phyloP scores from a whole-genome alignment of 2,888 invertebrate species.

The Seladonia tumulorum region DNA sequence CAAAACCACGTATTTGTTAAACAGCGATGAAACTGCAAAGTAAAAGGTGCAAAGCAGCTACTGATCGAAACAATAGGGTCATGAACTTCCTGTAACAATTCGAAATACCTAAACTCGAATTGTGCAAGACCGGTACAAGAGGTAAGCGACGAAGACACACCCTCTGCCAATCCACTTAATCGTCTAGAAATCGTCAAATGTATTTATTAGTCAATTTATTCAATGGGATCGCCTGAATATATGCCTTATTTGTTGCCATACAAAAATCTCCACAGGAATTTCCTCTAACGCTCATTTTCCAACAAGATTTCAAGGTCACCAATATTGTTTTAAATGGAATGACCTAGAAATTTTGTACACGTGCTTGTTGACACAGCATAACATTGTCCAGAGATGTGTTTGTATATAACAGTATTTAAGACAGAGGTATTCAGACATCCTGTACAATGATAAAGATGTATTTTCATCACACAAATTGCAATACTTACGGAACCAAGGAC shows the following conservation, averaged over 20 bases:
- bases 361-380: too few relatives aligned
- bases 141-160: constrained; percentile 86
- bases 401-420: not conserved
- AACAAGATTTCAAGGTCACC: too few relatives aligned
- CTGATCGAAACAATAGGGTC: not conserved
- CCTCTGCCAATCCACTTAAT: constrained; percentile 89
- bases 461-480: not conserved
- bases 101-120: constrained; percentile 88
- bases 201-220: constrained; percentile 15
- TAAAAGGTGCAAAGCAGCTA: constrained; percentile 1
- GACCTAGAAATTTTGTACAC: too few relatives aligned
- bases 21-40: not conserved
- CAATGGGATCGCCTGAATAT: not conserved
- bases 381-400: not conserved
- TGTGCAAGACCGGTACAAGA: constrained; percentile 80
- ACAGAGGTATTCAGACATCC: not conserved
- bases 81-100: constrained; percentile 20
- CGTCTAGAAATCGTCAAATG: constrained; percentile 85
- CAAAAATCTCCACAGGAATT: not conserved
- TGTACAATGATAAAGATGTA: not conserved
- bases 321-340: not conserved
- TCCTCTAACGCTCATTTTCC: not conserved
- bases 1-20: not conserved
- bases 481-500: constrained; percentile 93
- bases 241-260: not conserved